Evolutionary conservation across 2,113 vertebrate species (phyloP).

Genomic region (Pristiophorus japonicus): DNA sequence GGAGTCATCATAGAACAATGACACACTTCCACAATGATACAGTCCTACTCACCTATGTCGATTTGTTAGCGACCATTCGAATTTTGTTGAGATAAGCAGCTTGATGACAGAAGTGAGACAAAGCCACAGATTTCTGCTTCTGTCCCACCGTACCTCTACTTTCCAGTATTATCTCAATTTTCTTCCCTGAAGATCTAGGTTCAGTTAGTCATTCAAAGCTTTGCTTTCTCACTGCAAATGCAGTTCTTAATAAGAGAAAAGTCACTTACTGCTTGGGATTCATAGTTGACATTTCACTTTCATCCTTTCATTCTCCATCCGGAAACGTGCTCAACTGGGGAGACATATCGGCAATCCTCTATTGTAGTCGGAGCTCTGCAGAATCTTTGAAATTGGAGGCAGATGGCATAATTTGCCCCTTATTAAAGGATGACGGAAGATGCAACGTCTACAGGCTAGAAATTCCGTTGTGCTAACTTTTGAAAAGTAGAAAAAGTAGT

Average conservation of each 20-base stretch:
- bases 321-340: not conserved
- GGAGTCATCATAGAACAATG: not conserved
- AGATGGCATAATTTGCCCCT: too few species aligned
- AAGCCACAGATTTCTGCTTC: not conserved
- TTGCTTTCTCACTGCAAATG: not conserved
- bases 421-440: too few species aligned
- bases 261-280: not conserved
- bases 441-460: too few species aligned
- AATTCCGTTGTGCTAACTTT: too few species aligned
- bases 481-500: too few species aligned
- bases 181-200: not conserved
- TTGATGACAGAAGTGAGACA: not conserved
- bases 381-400: not conserved
- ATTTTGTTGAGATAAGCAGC: not conserved
- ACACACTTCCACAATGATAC: not conserved
- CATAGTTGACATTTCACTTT: not conserved
- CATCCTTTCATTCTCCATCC: not conserved
- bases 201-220: not conserved
- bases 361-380: not conserved
- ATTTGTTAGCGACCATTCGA: not conserved
- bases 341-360: not conserved
- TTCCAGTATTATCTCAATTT: not conserved
- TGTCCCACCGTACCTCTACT: not conserved
- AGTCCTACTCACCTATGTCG: not conserved
- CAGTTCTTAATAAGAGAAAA: not conserved